phyloP scores from a whole-genome alignment of 2,797 vertebrate species.

The Arrhamphus sclerolepis region DNA sequence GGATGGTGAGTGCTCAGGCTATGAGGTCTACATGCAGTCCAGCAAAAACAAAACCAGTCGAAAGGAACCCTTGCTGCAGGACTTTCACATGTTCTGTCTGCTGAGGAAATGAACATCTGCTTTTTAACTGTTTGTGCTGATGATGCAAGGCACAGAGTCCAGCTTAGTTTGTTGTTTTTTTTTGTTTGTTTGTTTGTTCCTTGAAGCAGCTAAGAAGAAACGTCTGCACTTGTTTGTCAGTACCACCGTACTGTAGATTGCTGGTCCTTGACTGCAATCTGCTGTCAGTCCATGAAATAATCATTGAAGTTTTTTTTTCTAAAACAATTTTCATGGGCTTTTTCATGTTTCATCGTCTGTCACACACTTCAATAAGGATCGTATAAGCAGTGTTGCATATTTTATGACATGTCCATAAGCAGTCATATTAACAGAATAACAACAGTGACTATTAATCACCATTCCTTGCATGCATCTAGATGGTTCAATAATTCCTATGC shows the following conservation, averaged over 20 bases:
- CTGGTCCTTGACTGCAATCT: no score
- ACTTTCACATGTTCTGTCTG: neutral
- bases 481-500: no score
- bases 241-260: neutral
- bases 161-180: neutral
- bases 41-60: neutral
- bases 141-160: slow-evolving; percentile 1
- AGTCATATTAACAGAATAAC: neutral
- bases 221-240: neutral
- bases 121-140: neutral
- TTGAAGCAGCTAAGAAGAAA: neutral
- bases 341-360: no score
- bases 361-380: no score
- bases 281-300: no score
- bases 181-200: no score
- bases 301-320: no score
- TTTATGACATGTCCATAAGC: neutral
- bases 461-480: no score
- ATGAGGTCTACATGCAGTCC: no score
- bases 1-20: no score
- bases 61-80: neutral
- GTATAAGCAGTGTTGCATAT: neutral
- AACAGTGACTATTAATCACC: no score
- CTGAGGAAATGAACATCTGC: slow-evolving; percentile 6
- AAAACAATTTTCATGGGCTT: no score